A percentile compares a stretch with the other conserved stretches of the same genome.
These are phyloP conservation scores for Dendronephthya gigantea DNA, from an alignment of 64 coral and sea anemone genomes.

Conservation along the genomic window DNA sequence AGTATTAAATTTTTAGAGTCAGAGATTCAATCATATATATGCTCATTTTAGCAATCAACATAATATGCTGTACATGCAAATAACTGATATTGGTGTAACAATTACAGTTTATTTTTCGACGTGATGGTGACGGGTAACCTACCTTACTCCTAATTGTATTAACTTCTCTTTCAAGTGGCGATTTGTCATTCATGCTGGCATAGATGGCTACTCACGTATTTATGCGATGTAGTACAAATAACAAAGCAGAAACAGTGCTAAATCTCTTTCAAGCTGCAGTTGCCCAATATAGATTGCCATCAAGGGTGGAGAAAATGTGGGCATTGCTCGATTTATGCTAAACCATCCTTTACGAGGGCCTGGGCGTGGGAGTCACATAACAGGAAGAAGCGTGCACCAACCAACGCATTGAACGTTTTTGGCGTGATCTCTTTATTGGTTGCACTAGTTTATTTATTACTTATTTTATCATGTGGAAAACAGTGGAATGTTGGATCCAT, in stretches of 20 bases:
- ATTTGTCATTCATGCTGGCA: background rate
- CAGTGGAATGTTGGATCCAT: constrained; percentile 20
- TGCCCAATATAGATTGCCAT: background rate
- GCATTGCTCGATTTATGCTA: background rate
- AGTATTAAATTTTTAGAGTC: too few species aligned
- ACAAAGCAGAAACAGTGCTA: background rate
- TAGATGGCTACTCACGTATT: background rate
- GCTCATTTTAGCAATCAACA: too few species aligned
- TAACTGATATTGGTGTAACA: too few species aligned
- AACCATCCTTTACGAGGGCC: background rate
- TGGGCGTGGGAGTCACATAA: background rate
- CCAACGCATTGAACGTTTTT: background rate
- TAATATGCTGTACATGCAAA: too few species aligned
- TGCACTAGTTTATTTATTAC: constrained; percentile 27
- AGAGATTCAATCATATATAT: too few species aligned
- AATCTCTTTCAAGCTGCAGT: background rate
- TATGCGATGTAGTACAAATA: background rate
- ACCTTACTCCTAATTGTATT: too few species aligned
- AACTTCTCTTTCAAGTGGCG: too few species aligned
- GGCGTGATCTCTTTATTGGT: constrained; percentile 21
- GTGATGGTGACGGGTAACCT: too few species aligned
- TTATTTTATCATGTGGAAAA: constrained; percentile 20
- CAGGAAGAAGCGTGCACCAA: background rate
- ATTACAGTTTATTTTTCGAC: too few species aligned
- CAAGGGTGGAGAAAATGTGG: background rate